phyloP scores from a whole-genome alignment of 2,797 vertebrate genomes.

The Myotis vivesi region DNA sequence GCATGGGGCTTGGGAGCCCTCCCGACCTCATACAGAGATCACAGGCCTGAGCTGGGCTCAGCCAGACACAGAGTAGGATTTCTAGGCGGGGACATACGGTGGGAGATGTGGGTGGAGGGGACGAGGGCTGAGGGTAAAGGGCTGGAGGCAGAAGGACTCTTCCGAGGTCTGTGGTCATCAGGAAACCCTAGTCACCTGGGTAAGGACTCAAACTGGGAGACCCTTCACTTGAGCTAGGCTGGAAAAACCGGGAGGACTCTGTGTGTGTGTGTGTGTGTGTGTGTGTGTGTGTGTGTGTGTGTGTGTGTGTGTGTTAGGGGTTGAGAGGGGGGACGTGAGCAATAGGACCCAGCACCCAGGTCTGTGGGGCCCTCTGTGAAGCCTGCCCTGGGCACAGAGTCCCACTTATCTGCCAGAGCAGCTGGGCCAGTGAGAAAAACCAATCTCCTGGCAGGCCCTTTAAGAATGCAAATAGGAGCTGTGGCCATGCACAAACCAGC shows the following conservation, averaged over 20 bases:
- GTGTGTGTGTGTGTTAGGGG: background rate
- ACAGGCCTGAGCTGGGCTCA: background rate
- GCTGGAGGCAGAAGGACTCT: background rate
- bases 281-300: background rate
- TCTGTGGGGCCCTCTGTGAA: conserved; percentile 37
- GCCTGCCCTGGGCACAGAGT: conserved; percentile 50
- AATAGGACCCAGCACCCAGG: conserved; percentile 8
- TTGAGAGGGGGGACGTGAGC: conserved; percentile 15
- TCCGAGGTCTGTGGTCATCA: background rate
- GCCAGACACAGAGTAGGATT: background rate
- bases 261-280: no score
- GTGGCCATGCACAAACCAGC: background rate
- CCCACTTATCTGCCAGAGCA: conserved; percentile 61
- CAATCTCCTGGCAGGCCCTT: background rate
- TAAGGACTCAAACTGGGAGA: background rate
- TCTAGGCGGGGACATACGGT: background rate
- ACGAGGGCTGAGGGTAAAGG: background rate
- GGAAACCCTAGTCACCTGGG: background rate
- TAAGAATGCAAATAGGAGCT: conserved; percentile 59
- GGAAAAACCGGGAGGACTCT: background rate
- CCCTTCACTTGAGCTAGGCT: background rate
- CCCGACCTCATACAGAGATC: background rate
- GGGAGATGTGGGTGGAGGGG: background rate
- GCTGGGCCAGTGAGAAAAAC: conserved; percentile 45
- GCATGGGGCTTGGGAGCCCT: background rate